phyloP scores from a whole-genome alignment of 2,888 invertebrate genomes.

The Asteroscopus sphinx region DNA sequence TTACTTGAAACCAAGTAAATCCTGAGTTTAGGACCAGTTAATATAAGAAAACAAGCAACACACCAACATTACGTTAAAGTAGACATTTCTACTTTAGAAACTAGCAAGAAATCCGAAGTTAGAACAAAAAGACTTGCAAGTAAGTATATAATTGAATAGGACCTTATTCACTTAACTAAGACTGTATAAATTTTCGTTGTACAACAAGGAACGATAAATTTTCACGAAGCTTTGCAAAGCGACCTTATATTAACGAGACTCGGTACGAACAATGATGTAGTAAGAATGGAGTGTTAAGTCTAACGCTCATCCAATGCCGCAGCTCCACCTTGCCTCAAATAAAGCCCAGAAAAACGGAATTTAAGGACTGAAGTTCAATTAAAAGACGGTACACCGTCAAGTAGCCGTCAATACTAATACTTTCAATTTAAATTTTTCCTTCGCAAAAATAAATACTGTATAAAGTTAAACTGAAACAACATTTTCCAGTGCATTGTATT shows the following conservation, averaged over 20 bases:
- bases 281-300: slow-evolving; percentile 21
- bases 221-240: slow-evolving; percentile 71
- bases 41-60: slow-evolving; percentile 27
- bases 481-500: too few relatives aligned
- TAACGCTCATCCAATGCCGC: not conserved
- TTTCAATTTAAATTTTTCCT: too few relatives aligned
- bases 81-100: slow-evolving; percentile 20
- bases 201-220: slow-evolving; percentile 77
- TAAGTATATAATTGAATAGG: slow-evolving; percentile 67
- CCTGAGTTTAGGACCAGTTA: slow-evolving; percentile 12
- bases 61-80: slow-evolving; percentile 17
- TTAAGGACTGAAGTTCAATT: too few relatives aligned
- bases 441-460: too few relatives aligned
- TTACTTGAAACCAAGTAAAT: slow-evolving; percentile 32
- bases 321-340: too few relatives aligned
- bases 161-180: slow-evolving; percentile 68
- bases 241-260: slow-evolving; percentile 69
- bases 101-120: slow-evolving; percentile 38
- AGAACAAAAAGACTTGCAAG: slow-evolving; percentile 54
- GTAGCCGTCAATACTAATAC: too few relatives aligned
- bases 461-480: too few relatives aligned
- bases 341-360: too few relatives aligned
- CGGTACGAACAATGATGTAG: slow-evolving; percentile 52
- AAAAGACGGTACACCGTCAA: too few relatives aligned
- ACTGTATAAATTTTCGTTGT: slow-evolving; percentile 67